Evolutionary conservation across 2,113 vertebrate species (phyloP).

Genomic region (Nothobranchius furzeri): DNA sequence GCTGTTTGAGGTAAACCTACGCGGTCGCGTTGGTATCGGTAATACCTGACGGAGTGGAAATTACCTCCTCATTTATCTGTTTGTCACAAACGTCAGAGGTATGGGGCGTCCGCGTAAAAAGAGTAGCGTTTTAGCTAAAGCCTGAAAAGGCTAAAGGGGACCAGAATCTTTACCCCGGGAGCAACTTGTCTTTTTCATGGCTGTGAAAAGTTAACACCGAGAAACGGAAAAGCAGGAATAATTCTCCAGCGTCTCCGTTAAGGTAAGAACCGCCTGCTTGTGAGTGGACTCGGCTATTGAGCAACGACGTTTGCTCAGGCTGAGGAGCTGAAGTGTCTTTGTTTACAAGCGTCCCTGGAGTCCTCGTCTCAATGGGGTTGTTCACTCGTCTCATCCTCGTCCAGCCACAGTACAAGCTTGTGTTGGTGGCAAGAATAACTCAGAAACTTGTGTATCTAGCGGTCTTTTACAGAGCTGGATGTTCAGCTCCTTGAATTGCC

Average conservation of each 20-base stretch:
- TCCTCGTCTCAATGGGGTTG: constrained; percentile 50
- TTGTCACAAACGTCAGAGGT: constrained; percentile 31
- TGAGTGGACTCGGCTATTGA: constrained; percentile 2
- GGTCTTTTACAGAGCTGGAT: neutral
- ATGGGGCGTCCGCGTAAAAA: constrained; percentile 21
- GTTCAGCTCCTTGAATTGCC: neutral
- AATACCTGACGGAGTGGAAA: constrained; percentile 51
- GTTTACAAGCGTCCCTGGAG: constrained; percentile 58
- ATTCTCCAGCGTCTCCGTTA: constrained; percentile 27
- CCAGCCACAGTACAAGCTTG: constrained; percentile 22
- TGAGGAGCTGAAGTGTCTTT: constrained; percentile 53
- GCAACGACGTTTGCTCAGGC: neutral
- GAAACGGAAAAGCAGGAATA: constrained; percentile 48
- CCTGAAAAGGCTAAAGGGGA: constrained; percentile 21
- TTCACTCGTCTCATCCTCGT: constrained; percentile 21
- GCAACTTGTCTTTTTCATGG: constrained; percentile 67
- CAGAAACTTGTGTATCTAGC: constrained; percentile 26
- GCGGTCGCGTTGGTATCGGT: constrained; percentile 48
- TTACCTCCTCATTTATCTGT: constrained; percentile 14
- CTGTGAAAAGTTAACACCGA: constrained; percentile 73
- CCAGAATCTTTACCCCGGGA: constrained; percentile 39
- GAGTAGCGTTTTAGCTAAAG: constrained; percentile 21
- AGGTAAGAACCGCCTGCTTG: constrained; percentile 57
- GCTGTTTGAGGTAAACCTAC: constrained; percentile 71
- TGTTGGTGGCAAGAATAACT: constrained; percentile 35